phyloP scores from a whole-genome alignment of 2,888 invertebrate species.

The Euclidia mi region DNA sequence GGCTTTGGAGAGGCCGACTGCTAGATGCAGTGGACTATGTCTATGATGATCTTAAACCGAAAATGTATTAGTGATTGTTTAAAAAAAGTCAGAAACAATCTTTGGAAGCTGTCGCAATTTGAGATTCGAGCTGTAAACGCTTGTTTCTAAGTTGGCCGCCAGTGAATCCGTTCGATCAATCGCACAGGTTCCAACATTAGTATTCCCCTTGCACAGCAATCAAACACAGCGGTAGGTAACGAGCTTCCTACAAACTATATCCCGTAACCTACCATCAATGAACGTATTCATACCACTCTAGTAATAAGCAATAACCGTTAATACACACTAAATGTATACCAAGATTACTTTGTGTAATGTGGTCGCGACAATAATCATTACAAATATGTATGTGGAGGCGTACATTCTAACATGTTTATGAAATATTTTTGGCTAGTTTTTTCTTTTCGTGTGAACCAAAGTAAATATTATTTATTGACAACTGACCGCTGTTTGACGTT shows the following conservation, averaged over 20 bases:
- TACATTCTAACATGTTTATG: conserved; percentile 32
- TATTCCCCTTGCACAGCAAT: conserved; percentile 68
- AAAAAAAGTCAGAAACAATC: no score
- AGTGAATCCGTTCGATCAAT: conserved; percentile 56
- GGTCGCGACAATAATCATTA: conserved; percentile 47
- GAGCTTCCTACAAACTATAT: conserved; percentile 61
- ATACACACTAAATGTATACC: conserved; percentile 18
- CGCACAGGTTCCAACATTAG: conserved; percentile 62
- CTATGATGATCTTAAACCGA: no score
- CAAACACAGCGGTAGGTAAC: conserved; percentile 65
- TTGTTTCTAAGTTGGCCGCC: conserved; percentile 26
- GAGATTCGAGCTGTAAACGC: conserved; percentile 13
- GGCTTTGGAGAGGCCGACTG: no score
- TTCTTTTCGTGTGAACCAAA: no score
- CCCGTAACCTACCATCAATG: conserved; percentile 30
- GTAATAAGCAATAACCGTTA: conserved; percentile 44
- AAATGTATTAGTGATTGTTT: no score
- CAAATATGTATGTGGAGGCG: conserved; percentile 32
- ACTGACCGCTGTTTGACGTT: no score
- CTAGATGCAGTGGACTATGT: no score
- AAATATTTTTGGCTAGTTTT: no score
- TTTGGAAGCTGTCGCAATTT: not conserved
- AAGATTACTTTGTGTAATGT: conserved; percentile 27
- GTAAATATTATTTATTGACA: no score
- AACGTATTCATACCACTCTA: conserved; percentile 31